A percentile compares a stretch with the other conserved stretches of the same genome.
phyloP scores from a whole-genome alignment of 1,140 invertebrate genomes.

The Asbolus verrucosus region DNA sequence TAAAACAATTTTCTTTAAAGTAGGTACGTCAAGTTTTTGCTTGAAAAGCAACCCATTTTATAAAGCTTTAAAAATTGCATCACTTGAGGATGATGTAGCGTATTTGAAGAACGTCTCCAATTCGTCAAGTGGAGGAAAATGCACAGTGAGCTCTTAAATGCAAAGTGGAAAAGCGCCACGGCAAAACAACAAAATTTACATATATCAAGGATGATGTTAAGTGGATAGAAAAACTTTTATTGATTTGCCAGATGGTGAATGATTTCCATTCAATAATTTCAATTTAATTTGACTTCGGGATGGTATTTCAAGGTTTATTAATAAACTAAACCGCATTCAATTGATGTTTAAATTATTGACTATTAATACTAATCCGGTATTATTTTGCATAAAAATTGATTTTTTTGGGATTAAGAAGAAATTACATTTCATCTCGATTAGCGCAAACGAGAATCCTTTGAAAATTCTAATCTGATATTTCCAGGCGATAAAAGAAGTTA shows the following conservation, averaged over 20 bases:
- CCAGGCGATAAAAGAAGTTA: constrained; percentile 1
- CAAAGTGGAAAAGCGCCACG: constrained; percentile 24
- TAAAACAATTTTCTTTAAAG: constrained; percentile 1
- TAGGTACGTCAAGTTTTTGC: constrained; percentile 2
- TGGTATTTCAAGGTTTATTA: no score
- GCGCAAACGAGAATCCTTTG: neutral
- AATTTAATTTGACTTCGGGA: no score
- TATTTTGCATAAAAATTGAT: no score
- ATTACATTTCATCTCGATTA: constrained; percentile 1
- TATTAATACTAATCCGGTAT: no score
- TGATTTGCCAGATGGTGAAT: neutral
- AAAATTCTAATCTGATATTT: neutral
- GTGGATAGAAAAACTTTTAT: neutral
- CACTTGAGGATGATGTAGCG: constrained; percentile 30
- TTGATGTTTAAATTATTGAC: no score
- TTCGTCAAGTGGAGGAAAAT: constrained; percentile 37
- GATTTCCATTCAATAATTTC: no score
- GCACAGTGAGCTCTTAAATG: constrained; percentile 36
- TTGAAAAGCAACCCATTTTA: constrained; percentile 16
- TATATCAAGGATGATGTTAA: constrained; percentile 17
- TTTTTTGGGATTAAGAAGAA: neutral
- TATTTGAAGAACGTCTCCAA: constrained; percentile 37
- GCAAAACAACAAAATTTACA: constrained; percentile 34
- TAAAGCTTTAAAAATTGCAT: constrained; percentile 32
- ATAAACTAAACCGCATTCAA: no score